Conservation (phyloP, 2,797 vertebrate genomes). For the Okamejei kenojei region DNA sequence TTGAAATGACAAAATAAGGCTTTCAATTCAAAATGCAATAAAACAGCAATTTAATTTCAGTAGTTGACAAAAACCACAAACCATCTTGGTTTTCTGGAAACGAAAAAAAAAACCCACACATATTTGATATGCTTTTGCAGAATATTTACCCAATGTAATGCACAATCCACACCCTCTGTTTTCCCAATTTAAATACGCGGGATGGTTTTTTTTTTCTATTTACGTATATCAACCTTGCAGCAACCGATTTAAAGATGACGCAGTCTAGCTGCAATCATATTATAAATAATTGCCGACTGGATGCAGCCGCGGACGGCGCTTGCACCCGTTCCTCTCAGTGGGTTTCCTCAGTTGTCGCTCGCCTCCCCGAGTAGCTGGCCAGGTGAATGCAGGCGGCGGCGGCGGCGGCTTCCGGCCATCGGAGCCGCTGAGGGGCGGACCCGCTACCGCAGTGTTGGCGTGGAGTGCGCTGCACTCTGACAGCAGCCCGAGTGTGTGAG, state of each 20-base stretch:
- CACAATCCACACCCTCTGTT: not conserved
- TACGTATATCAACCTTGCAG: not conserved
- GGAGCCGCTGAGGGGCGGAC: conserved; percentile 18
- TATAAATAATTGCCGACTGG: not conserved
- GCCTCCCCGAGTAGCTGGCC: not conserved
- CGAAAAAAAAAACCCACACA: not conserved
- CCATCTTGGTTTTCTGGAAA: not conserved
- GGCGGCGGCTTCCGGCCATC: not conserved
- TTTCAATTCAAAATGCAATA: not conserved
- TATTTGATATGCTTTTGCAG: not conserved
- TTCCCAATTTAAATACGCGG: not conserved
- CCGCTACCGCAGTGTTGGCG: conserved; percentile 51
- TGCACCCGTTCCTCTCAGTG: not conserved
- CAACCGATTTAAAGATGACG: conserved; percentile 12
- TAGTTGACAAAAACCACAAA: not conserved
- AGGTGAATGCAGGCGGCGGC: conserved; percentile 4
- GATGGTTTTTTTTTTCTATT: not conserved
- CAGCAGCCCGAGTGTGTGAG: conserved; percentile 44
- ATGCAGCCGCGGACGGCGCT: not conserved
- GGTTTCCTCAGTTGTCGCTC: not conserved
- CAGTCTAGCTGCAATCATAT: conserved; percentile 28
- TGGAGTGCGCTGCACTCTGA: conserved; percentile 41
- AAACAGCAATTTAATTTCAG: not conserved
- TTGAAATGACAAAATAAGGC: not conserved
- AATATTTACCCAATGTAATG: not conserved